phyloP scores from a whole-genome alignment of 2,888 invertebrate species.

The Mechanitis messenoides region DNA sequence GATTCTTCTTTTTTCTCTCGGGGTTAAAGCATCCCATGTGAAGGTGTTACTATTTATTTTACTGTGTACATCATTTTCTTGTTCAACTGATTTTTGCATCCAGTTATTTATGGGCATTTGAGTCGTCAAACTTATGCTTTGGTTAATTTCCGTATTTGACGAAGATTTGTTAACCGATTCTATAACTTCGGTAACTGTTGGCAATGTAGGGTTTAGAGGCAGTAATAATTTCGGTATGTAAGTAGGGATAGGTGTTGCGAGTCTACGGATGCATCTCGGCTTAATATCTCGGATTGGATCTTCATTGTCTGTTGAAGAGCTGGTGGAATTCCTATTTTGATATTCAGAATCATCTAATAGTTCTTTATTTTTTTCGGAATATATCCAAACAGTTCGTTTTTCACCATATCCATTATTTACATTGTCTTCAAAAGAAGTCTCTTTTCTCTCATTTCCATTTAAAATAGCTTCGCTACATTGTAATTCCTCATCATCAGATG shows the following conservation, averaged over 20 bases:
- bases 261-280: conserved; percentile 28
- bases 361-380: conserved; percentile 58
- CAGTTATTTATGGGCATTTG: conserved; percentile 43
- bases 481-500: conserved; percentile 39
- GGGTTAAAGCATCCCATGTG: conserved; percentile 46
- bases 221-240: conserved; percentile 53
- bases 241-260: conserved; percentile 50
- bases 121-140: neutral
- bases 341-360: conserved; percentile 42
- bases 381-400: conserved; percentile 56
- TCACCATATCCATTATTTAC: conserved; percentile 35
- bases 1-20: conserved; percentile 45
- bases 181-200: conserved; percentile 58
- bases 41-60: conserved; percentile 38
- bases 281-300: conserved; percentile 16
- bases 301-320: conserved; percentile 37
- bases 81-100: conserved; percentile 30
- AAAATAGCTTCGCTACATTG: conserved; percentile 33
- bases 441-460: conserved; percentile 27
- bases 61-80: conserved; percentile 10
- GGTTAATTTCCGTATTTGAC: conserved; percentile 25
- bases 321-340: conserved; percentile 38
- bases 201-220: conserved; percentile 46
- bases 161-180: conserved; percentile 42
- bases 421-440: conserved; percentile 34